Conservation (phyloP, 2,113 vertebrate genomes). For the Camelus bactrianus region DNA sequence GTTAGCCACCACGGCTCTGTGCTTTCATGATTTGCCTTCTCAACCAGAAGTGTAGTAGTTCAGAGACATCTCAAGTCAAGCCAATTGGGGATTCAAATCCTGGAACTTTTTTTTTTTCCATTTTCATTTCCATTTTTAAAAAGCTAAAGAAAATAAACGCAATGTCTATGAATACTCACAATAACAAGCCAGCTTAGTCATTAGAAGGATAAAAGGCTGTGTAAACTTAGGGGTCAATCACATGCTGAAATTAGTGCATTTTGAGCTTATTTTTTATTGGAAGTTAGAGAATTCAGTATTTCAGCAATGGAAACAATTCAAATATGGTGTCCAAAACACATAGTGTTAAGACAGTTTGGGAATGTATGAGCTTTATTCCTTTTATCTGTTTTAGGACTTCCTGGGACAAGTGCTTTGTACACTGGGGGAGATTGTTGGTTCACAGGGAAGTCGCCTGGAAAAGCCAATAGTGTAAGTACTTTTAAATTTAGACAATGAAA, state of each 20-base stretch:
- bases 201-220: background rate
- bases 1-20: background rate
- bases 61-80: background rate
- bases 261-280: background rate
- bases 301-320: background rate
- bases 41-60: background rate
- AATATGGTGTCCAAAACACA: constrained; percentile 4
- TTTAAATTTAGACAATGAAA: constrained; percentile 57
- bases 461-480: constrained; percentile 95
- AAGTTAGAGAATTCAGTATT: background rate
- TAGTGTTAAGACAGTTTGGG: background rate
- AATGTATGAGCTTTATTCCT: constrained; percentile 63
- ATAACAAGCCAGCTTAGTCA: background rate
- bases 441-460: constrained; percentile 95
- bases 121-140: background rate
- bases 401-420: constrained; percentile 97
- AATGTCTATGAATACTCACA: background rate
- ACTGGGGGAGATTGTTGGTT: constrained; percentile 97
- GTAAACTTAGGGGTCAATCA: background rate
- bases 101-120: background rate
- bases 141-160: background rate
- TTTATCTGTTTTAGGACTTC: constrained; percentile 93
- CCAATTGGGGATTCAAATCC: background rate
- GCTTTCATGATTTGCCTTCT: background rate
- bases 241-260: background rate